Base-by-base conservation (phyloP, 1,140 invertebrate species). In the Holcopasites calliopsidis region DNA sequence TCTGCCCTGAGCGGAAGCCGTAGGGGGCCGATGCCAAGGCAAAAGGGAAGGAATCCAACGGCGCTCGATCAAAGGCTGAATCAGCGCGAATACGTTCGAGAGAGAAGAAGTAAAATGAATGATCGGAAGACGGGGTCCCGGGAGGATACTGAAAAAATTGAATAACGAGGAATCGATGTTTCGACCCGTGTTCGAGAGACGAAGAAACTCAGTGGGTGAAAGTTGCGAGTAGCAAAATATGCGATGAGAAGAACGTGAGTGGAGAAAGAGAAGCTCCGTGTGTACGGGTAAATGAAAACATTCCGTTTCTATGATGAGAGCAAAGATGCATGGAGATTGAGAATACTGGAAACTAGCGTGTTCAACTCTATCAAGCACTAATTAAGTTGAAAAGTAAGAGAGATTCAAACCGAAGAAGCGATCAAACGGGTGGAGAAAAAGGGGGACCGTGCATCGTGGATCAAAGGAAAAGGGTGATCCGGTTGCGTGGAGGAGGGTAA, bases 291-390 rank as follows among this genome's bases (percentile, higher is more conserved):
- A 8, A 0, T 18, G 1, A 33, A 21, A 35, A 57, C 54, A 57
- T 57, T 57, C 54, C 54, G 54, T 33, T 57, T 33, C 18, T n/a
- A 11, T 31, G 21, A 26, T 11, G 26, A 49, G n/a, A 44, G 16
- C 10, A 21, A 57, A n/a, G 31, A 60, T 61, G 69, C 55, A 35
- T 72, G 6, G 26, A 38, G n/a, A 44, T 33, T 10, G 72, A 40
- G 33, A 40, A 58, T 52, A 66, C 16, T 47, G 42, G 50, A 68
- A 60, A 40, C 11, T 40, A 71, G 57, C 52, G 49, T 61, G 49
- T 47, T 62, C 28, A 64, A 64, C 5, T 64, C 35, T 42, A 64
- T 73, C 58, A 73, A 54, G 58, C 58, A 54, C 6, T 62, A 73
- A 44, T 21, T 65, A 62, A 42, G 6, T 64, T 16, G 18, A 40